Base-by-base conservation (phyloP, 2,888 invertebrate species). In the Amiota communis region DNA sequence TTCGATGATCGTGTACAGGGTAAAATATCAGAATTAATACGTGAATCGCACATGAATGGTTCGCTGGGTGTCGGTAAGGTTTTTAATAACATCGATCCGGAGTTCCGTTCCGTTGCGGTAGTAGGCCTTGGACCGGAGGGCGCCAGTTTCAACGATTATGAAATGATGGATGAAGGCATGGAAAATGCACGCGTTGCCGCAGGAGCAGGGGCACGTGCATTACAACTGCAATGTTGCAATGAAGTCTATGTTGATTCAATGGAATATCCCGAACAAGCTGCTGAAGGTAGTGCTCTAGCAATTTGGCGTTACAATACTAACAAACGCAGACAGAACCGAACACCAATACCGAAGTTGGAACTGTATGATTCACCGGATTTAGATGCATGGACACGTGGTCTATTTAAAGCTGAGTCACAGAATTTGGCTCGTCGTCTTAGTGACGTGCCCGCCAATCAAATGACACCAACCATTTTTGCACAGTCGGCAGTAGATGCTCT, bases 381-480 rank as follows among this genome's bases (percentile, higher is more conserved):
- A 13, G 91, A 91, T 78, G 88, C 90, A 57, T 95, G 94, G 93
- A 90, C 91, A 17, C 88, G 92, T 48, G 96, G 95, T 1, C 86
- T 91, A 13, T 91, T 93, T 73, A 92, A 94, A 84, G 94, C 94
- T 0, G 92, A 94, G 75, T 93, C 93, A 0, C 95, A 95, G 88
- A 95, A 95, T 87, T 90, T 94, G 83, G 94, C 94, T 0, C 90
- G 95, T 20, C 90, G 91, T 70, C 88, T 95, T 4, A 92, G 92
- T 82, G 95, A 95, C 84, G 92, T 93, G 1, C 95, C 95, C 0
- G 92, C 94, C 9, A 96, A 95, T 88, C 90, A 92, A 80, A 93
- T 95, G 92, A 95, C 95, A 0, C 95, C 95, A 1, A 92, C 93
- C 4, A 91, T 92, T 72, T 95, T 95, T 87, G 93, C 94, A 0